Conservation (phyloP, 2,888 invertebrate genomes). For the Sepiola atlantica region DNA sequence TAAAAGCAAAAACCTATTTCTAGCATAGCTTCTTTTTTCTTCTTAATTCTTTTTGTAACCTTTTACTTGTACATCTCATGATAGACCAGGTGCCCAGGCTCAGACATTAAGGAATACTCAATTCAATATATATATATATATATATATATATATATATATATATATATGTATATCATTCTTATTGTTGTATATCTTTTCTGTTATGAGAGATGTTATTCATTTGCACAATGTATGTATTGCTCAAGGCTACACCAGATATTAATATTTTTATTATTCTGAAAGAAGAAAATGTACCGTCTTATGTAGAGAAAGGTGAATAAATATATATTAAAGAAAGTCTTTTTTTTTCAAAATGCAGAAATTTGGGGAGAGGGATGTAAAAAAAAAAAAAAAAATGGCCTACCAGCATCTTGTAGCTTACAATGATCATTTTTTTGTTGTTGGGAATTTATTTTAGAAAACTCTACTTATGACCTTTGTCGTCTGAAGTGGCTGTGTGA, state of each 20-base stretch:
- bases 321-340: neutral
- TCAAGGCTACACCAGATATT: neutral
- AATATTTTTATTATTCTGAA: neutral
- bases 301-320: neutral
- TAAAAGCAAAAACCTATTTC: neutral
- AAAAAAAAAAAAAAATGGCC: neutral
- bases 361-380: too few species aligned
- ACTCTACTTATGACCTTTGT: neutral
- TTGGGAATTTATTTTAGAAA: neutral
- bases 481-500: neutral
- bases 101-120: neutral
- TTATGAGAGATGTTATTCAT: neutral
- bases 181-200: neutral
- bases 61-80: neutral
- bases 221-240: neutral
- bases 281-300: neutral
- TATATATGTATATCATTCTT: neutral
- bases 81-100: neutral
- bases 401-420: neutral
- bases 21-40: neutral
- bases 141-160: neutral
- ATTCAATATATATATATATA: neutral
- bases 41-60: neutral
- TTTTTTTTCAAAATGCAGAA: neutral
- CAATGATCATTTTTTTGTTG: neutral